phyloP scores from a whole-genome alignment of 2,113 vertebrate species.

The Forbesichthys agassizii region DNA sequence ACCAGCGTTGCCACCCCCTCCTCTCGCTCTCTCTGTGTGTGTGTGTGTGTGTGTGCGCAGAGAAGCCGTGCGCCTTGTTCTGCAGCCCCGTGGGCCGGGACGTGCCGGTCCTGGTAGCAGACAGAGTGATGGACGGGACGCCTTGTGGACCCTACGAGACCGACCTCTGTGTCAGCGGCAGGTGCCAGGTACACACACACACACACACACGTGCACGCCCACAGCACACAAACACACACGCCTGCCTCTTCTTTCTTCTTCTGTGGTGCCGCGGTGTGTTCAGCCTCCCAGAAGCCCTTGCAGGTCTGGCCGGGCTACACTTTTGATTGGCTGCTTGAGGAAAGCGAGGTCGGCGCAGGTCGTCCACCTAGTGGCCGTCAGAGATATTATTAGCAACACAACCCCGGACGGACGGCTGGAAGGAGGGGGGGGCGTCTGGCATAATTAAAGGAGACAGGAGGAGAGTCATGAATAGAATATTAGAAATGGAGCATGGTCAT shows the following conservation, averaged over 20 bases:
- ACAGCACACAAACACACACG: neutral
- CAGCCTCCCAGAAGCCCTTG: neutral
- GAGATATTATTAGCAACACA: conserved; percentile 17
- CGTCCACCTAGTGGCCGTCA: conserved; percentile 7
- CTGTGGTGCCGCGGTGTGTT: neutral
- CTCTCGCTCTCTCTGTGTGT: neutral
- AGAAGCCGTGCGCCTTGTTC: conserved; percentile 90
- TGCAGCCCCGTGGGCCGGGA: conserved; percentile 88
- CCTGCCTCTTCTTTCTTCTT: neutral
- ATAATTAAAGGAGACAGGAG: neutral
- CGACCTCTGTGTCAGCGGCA: conserved; percentile 93
- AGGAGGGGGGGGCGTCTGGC: neutral
- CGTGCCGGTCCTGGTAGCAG: conserved; percentile 82
- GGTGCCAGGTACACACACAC: conserved; percentile 84
- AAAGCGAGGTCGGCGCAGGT: conserved; percentile 8
- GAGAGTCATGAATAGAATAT: neutral
- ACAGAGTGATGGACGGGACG: conserved; percentile 93
- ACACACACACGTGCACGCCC: neutral
- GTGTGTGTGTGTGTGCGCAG: conserved; percentile 71
- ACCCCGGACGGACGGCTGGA: neutral
- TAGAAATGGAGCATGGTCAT: neutral
- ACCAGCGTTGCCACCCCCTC: neutral
- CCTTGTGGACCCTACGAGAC: conserved; percentile 93
- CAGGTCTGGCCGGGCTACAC: neutral
- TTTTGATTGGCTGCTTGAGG: conserved; percentile 23